These are phyloP conservation scores for Odontophorus gujanensis DNA, from an alignment of 2,113 vertebrate genomes.

Conservation along the genomic window DNA sequence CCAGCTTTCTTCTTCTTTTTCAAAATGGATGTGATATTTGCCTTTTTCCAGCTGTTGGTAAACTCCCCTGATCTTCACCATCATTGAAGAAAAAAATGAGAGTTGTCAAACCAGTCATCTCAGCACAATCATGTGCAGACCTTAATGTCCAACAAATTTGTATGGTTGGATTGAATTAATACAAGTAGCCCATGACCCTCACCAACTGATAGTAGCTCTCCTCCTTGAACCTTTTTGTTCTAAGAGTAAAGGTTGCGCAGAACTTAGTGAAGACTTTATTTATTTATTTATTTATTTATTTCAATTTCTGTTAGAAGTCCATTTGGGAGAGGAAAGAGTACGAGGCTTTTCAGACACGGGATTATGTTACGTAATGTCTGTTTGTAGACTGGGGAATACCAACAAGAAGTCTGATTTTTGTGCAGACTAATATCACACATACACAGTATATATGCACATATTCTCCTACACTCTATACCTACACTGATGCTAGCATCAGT, in stretches of 20 bases:
- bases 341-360: background rate
- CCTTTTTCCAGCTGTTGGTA: background rate
- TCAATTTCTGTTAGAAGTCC: background rate
- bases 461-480: background rate
- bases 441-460: background rate
- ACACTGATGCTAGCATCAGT: background rate
- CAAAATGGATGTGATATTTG: background rate
- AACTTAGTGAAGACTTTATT: fast-evolving
- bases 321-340: background rate
- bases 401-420: background rate
- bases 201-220: background rate
- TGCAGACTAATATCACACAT: background rate
- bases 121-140: fast-evolving
- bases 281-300: no score
- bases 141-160: fast-evolving
- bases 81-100: fast-evolving
- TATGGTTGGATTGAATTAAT: background rate
- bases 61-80: background rate
- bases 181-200: background rate
- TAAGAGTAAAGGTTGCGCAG: background rate
- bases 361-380: background rate
- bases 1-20: background rate
- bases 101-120: background rate
- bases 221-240: background rate
- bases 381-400: background rate